Evolutionary conservation across 1,140 invertebrate species (phyloP).

Genomic region (Lanistes nyassanus): DNA sequence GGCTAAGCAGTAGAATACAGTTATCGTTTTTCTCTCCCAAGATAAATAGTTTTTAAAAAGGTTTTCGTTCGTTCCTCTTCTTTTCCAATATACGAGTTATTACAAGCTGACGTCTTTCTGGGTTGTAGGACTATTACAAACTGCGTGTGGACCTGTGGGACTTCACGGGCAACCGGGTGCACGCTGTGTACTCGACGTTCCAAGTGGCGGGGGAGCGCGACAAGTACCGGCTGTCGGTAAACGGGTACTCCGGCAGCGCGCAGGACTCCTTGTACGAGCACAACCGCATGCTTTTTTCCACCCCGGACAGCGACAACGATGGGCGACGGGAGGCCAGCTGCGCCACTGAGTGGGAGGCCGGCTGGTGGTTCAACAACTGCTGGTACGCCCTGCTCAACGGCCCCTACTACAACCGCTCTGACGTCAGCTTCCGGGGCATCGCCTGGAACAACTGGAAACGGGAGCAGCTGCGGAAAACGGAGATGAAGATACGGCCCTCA

Average conservation of each 20-base stretch:
- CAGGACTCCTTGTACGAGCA: constrained; percentile 76
- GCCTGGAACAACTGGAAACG: constrained; percentile 82
- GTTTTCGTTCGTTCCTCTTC: no score
- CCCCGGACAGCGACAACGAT: constrained; percentile 79
- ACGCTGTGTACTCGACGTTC: constrained; percentile 77
- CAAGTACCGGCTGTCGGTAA: constrained; percentile 75
- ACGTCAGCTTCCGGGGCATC: constrained; percentile 85
- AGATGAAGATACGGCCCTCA: constrained; percentile 79
- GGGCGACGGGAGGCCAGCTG: constrained; percentile 76
- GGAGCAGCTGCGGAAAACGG: constrained; percentile 84
- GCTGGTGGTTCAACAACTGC: constrained; percentile 77
- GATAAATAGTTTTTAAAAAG: no score
- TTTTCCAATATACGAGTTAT: no score
- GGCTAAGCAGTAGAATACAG: no score
- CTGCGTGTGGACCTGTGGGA: constrained; percentile 77
- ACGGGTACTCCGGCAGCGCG: constrained; percentile 68
- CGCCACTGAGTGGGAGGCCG: constrained; percentile 70
- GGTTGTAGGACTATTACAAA: constrained; percentile 67
- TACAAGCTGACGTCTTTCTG: neutral
- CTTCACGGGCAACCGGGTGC: constrained; percentile 69
- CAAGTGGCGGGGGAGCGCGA: constrained; percentile 75
- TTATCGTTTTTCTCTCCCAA: no score
- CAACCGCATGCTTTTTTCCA: constrained; percentile 78
- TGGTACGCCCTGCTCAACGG: constrained; percentile 94
- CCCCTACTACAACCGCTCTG: constrained; percentile 80